These are phyloP conservation scores for Hofmannophila pseudospretella DNA, from an alignment of 2,888 invertebrate species.

Conservation along the genomic window DNA sequence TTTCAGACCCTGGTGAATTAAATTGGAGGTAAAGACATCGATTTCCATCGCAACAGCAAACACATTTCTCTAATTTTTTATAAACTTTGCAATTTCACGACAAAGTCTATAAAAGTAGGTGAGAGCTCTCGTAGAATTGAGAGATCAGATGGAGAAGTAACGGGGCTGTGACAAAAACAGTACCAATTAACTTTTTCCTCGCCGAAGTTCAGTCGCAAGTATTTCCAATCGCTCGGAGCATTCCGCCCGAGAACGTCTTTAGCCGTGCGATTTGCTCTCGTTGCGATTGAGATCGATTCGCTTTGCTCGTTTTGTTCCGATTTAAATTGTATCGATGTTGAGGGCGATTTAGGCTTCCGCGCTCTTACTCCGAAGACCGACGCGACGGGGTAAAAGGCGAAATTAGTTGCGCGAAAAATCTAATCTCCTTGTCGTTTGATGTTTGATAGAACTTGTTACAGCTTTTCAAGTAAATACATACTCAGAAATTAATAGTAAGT, in stretches of 20 bases:
- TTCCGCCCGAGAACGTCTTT: constrained; percentile 65
- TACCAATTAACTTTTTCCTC: constrained; percentile 70
- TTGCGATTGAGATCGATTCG: constrained; percentile 69
- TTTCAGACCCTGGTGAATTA: constrained; percentile 14
- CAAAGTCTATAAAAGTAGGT: constrained; percentile 37
- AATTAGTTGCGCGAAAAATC: constrained; percentile 39
- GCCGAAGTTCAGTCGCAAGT: constrained; percentile 54
- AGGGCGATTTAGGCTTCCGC: constrained; percentile 65
- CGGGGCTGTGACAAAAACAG: constrained; percentile 63
- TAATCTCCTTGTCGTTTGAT: constrained; percentile 11
- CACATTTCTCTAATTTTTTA: constrained; percentile 26
- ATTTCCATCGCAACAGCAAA: constrained; percentile 21
- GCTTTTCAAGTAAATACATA: too few species aligned
- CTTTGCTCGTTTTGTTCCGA: constrained; percentile 66
- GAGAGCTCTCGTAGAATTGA: constrained; percentile 43
- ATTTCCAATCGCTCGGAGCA: constrained; percentile 61
- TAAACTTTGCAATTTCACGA: constrained; percentile 32
- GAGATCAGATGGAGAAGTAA: constrained; percentile 55
- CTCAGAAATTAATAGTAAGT: too few species aligned
- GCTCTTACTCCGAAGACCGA: constrained; percentile 22
- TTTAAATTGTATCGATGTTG: constrained; percentile 72
- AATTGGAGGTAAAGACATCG: constrained; percentile 19
- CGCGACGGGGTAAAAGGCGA: constrained; percentile 29
- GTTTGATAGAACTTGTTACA: too few species aligned
- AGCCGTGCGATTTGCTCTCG: constrained; percentile 70